Base-by-base conservation (phyloP, 2,113 vertebrate genomes). In the Sebastes fasciatus region DNA sequence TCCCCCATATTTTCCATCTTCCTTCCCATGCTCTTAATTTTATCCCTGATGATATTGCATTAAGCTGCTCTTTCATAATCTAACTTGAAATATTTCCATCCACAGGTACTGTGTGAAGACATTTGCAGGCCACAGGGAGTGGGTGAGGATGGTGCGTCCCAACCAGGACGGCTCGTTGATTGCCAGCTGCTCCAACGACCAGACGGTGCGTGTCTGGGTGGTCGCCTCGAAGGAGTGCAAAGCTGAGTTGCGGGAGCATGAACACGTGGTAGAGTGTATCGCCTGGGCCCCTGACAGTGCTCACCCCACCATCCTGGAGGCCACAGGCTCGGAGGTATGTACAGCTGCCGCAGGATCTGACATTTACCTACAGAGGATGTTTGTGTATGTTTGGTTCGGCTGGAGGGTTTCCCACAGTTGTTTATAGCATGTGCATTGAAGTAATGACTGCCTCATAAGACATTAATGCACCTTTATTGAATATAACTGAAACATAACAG, bases 81-180 rank as follows among this genome's bases (percentile, higher is more conserved):
- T 4, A 19, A 34, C 5, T 52, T 51, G 3, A 4, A 13, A 9
- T 65, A 3, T 57, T 14, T 68, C 46, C 21, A 8, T n/a, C 16
- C 64, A 0, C 70, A 99, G 98, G 90, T 99, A 99, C 95, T 99
- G 98, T 79, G 97, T 99, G 96, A 99, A 99, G 96, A 99, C 99
- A 64, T 99, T 99, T 88, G 96, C 98, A 46, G 99, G 99, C 87
- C 99, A 99, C 95, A 97, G 99, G 96, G 99, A 99, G 89, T 99
- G 98, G 98, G 98, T 99, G 89, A 97, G 98, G 91, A 99, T 99
- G 98, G 98, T 99, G 84, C 96, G 98, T 75, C 98, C 98, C 88
- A 99, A 99, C 94, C 98, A 99, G 93, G 98, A 99, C 5, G 98
- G 98, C 93, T 98, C 98, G 11, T 94, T 99, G 92, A 96, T 99